Evolutionary conservation across 2,888 invertebrate genomes (phyloP).

Genomic region (Yponomeuta evonymella): DNA sequence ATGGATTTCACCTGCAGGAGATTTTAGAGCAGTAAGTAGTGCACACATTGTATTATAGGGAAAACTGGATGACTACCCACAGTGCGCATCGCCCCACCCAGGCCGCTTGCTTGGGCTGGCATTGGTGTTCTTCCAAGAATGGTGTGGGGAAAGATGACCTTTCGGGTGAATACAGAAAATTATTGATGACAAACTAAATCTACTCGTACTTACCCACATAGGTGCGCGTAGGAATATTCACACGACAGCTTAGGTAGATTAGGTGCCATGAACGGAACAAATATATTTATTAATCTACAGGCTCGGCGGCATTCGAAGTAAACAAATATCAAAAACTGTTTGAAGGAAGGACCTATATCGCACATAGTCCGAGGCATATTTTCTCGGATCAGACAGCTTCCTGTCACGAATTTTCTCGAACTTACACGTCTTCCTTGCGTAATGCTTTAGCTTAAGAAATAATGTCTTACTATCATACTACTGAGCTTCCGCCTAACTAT

Average conservation of each 20-base stretch:
- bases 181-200: conserved; percentile 31
- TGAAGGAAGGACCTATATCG: too few relatives aligned
- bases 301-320: too few relatives aligned
- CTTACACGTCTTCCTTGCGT: too few relatives aligned
- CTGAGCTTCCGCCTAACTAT: too few relatives aligned
- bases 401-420: too few relatives aligned
- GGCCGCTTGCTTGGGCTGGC: conserved; percentile 35
- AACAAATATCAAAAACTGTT: too few relatives aligned
- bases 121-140: conserved; percentile 50
- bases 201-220: not conserved
- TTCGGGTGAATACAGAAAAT: conserved; percentile 33
- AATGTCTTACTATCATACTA: too few relatives aligned
- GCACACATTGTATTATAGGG: conserved; percentile 32
- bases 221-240: not conserved
- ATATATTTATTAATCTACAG: too few relatives aligned
- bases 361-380: too few relatives aligned
- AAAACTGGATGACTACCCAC: conserved; percentile 44
- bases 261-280: too few relatives aligned
- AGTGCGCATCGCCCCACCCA: conserved; percentile 51
- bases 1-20: not conserved
- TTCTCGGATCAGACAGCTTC: too few relatives aligned
- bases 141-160: conserved; percentile 50
- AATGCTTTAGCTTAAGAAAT: too few relatives aligned
- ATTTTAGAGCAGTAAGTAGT: not conserved
- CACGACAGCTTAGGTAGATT: not conserved